Evolutionary conservation across 2,797 vertebrate genomes (phyloP), one percentile per base, ranked within the genome.

Genomic region (Brachyalestes nurse): DNA sequence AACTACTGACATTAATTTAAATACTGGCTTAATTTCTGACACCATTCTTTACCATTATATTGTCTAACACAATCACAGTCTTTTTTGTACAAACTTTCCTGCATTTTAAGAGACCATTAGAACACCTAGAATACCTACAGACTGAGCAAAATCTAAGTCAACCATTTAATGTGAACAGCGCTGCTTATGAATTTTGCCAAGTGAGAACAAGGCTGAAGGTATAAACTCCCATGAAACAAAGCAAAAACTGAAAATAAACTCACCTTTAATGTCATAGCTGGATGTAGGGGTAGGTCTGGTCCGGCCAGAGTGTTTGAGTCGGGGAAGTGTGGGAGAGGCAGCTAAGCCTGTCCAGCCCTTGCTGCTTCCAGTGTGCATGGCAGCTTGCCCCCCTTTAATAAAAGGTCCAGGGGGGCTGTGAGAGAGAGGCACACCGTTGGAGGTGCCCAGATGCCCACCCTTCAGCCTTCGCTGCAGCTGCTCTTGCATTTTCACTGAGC

Each of bases 381-480:
- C 70, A 83, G 84, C 55, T 58, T 72, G 90, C 71, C 89, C 86
- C 51, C 74, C 86, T 90, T 92, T 92, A 40, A 90, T 21, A 34
- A 73, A 73, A 40, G 53, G 28, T 2, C 70, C 70, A 19, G 88
- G 79, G 86, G 91, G 91, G 62, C 87, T 93, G 85, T 91, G 81
- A 1, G 76, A 17, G 62, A 61, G 28, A 5, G 81, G 70, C 25
- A 69, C 90, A 38, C 87, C 88, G 28, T 90, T 90, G 19, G 65
- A 42, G 53, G 89, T 88, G 62, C 86, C 85, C 64, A 88, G 84
- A 83, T 93, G 93, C 72, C 88, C 86, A 75, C 94, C 91, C 90
- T 93, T 95, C 81, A 92, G 87, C 10, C 93, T 93, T 79, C 94
- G 93, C 87, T 93, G 93, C 82, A 93, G 87, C 82, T 93, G 92